Evolutionary conservation across 1,140 invertebrate genomes (phyloP).

Genomic region (Sminthurides bifidus): DNA sequence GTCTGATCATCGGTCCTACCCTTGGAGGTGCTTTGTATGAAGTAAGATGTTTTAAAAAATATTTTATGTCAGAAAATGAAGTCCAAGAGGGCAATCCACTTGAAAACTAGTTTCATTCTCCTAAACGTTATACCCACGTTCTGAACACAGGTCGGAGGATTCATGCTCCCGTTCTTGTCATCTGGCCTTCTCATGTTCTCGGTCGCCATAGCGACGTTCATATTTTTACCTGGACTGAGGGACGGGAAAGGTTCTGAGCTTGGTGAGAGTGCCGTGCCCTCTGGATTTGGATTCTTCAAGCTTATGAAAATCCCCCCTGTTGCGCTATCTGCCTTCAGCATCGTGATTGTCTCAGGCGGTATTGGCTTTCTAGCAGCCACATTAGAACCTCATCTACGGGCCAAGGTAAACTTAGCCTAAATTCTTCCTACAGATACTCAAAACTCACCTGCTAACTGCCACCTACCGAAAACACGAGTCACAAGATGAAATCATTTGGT

Average conservation of each 20-base stretch:
- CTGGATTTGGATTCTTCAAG: slow-evolving; percentile 36
- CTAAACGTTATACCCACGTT: neutral
- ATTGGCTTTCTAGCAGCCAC: slow-evolving; percentile 72
- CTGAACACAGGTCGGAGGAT: neutral
- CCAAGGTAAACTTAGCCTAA: neutral
- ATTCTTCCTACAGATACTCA: neutral
- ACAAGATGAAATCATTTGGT: neutral
- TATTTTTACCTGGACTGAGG: neutral
- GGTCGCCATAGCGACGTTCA: neutral
- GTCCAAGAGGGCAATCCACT: neutral
- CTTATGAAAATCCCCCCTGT: slow-evolving; percentile 56
- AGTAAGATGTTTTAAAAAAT: slow-evolving; percentile 33
- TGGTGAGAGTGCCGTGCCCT: neutral
- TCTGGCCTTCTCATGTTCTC: neutral
- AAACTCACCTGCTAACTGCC: neutral
- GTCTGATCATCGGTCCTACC: slow-evolving; percentile 73
- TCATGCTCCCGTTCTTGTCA: neutral
- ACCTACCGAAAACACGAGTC: neutral
- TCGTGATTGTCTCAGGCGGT: slow-evolving; percentile 61
- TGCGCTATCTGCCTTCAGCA: slow-evolving; percentile 51
- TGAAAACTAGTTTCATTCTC: neutral
- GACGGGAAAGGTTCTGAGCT: neutral
- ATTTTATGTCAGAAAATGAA: neutral
- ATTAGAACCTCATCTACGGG: slow-evolving; percentile 62
- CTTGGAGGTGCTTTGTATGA: slow-evolving; percentile 67